phyloP scores from a whole-genome alignment of 2,888 invertebrate genomes.

The Neoitamus cyanurus region DNA sequence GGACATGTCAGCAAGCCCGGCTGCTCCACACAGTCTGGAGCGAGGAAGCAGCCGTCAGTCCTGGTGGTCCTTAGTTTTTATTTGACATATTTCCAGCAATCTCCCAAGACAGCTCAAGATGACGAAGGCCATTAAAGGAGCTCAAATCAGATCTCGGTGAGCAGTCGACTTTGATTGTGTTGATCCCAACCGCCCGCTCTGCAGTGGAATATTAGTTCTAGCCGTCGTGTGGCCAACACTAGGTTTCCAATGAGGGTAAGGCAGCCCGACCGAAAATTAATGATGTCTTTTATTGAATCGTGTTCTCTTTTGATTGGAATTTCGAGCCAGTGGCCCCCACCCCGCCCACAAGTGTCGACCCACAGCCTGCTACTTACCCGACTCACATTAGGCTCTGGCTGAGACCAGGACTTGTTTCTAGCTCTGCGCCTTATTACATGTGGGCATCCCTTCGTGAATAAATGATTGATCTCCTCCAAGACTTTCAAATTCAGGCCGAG shows the following conservation, averaged over 20 bases:
- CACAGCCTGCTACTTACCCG: neutral
- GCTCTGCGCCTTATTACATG: conserved; percentile 50
- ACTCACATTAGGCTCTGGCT: neutral
- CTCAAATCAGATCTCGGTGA: conserved; percentile 70
- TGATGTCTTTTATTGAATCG: conserved; percentile 54
- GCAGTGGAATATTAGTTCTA: conserved; percentile 67
- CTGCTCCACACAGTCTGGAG: conserved; percentile 57
- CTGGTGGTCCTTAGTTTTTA: conserved; percentile 25
- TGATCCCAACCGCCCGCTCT: conserved; percentile 11
- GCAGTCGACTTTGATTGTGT: conserved; percentile 34
- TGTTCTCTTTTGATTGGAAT: conserved; percentile 52
- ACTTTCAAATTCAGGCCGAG: conserved; percentile 5
- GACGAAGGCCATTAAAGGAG: conserved; percentile 42
- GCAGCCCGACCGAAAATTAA: conserved; percentile 52
- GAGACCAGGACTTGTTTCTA: conserved; percentile 46
- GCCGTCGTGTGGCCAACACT: conserved; percentile 66
- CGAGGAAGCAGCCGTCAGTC: neutral
- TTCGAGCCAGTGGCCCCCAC: conserved; percentile 35
- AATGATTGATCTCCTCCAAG: conserved; percentile 50
- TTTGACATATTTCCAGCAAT: conserved; percentile 41
- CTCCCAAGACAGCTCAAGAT: conserved; percentile 42
- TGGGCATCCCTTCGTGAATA: conserved; percentile 53
- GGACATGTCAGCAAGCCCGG: conserved; percentile 69
- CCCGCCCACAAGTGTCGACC: neutral
- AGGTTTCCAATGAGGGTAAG: conserved; percentile 57